These are phyloP conservation scores for Meganola albula DNA, from an alignment of 2,888 invertebrate genomes.

Conservation along the genomic window DNA sequence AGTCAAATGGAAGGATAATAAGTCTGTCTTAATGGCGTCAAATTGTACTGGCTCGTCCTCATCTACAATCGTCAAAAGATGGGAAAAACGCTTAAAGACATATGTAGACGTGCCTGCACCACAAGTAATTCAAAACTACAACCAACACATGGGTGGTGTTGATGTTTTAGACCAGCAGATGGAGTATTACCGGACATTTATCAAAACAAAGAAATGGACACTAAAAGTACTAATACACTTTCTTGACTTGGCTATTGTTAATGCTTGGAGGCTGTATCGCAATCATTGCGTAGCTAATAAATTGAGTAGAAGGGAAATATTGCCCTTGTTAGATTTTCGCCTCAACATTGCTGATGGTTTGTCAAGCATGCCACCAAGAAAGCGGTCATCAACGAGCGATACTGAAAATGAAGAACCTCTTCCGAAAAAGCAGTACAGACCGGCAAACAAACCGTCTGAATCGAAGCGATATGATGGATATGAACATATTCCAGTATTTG, in stretches of 20 bases:
- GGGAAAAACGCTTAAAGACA: constrained; percentile 15
- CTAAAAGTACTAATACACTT: constrained; percentile 30
- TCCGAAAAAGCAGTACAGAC: constrained; percentile 2
- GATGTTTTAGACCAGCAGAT: constrained; percentile 26
- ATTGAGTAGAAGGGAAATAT: constrained; percentile 5
- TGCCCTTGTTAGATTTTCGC: constrained; percentile 8
- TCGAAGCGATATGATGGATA: constrained; percentile 29
- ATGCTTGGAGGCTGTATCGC: constrained; percentile 28
- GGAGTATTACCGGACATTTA: constrained; percentile 29
- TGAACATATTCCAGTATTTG: constrained; percentile 24
- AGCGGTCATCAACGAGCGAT: background rate
- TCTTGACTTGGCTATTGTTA: constrained; percentile 27
- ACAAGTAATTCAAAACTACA: constrained; percentile 19
- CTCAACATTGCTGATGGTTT: constrained; percentile 5
- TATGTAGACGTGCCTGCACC: constrained; percentile 21
- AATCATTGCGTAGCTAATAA: constrained; percentile 10
- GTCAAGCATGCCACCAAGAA: background rate
- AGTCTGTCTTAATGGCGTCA: constrained; percentile 18
- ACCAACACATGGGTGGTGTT: constrained; percentile 19
- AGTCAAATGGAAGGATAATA: constrained; percentile 22
- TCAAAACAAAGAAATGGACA: constrained; percentile 35
- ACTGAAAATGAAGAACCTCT: background rate
- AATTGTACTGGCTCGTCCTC: constrained; percentile 6
- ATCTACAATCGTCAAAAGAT: constrained; percentile 11
- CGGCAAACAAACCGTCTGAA: constrained; percentile 17